Evolutionary conservation across 2,888 invertebrate species (phyloP), one percentile per base, ranked within the genome.

Genomic region (Stenodera caucasica): DNA sequence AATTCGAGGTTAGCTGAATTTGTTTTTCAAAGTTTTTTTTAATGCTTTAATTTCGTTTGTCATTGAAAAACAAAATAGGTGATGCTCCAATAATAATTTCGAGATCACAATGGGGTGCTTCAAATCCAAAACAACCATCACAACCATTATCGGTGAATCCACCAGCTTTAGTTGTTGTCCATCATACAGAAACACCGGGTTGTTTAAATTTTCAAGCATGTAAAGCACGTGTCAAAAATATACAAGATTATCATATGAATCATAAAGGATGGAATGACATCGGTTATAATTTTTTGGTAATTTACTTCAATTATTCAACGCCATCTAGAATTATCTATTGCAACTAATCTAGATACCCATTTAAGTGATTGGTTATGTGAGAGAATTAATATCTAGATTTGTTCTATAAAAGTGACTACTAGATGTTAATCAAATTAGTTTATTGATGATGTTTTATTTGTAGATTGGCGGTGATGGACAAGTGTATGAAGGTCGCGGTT

Each of bases 401-500:
- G 50, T 63, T 62, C 29, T n/a, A n/a, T n/a, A n/a, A n/a, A n/a
- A n/a, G n/a, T n/a, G n/a, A n/a, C n/a, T n/a, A n/a, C n/a, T n/a
- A n/a, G n/a, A n/a, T n/a, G n/a, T n/a, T n/a, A n/a, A n/a, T n/a
- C n/a, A n/a, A n/a, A 9, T 11, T 33, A 12, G 5, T 55, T 66
- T 64, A 45, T 21, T 18, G 14, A 15, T 69, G 51, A n/a, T n/a
- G n/a, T n/a, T n/a, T n/a, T n/a, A n/a, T n/a, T n/a, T n/a, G n/a
- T n/a, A 88, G 62, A 82, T 89, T 56, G 88, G 88, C 6, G 85
- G 85, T 29, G 87, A 88, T 71, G 88, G 87, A 5, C 82, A 84
- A 32, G 80, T 89, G 9, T 89, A 88, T 68, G 88, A 88, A 77
- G 89, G 88, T 0, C 76, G 82, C 1, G 88, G 88, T 1, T 89